These are phyloP conservation scores for Stegostoma tigrinum DNA, from an alignment of 2,113 vertebrate species.

Conservation along the genomic window DNA sequence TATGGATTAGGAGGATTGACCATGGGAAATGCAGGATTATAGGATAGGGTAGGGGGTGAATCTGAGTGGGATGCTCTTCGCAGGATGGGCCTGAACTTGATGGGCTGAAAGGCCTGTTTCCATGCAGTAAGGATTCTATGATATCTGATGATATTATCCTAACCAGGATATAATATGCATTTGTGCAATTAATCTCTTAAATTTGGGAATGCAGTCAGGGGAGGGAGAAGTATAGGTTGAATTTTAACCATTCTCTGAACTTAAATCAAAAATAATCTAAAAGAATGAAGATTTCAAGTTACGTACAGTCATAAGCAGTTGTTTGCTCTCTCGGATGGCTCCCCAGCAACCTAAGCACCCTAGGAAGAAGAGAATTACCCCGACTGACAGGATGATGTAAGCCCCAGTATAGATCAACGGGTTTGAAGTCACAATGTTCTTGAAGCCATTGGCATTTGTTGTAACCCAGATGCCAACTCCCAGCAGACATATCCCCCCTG, in stretches of 20 bases:
- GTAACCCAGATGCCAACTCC: constrained; percentile 81
- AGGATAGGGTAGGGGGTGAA: no score
- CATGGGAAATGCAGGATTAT: no score
- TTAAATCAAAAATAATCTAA: neutral
- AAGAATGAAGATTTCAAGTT: neutral
- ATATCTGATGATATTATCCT: neutral
- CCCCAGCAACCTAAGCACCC: constrained; percentile 92
- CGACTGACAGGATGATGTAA: constrained; percentile 81
- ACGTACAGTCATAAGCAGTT: constrained; percentile 86
- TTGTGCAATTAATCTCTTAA: no score
- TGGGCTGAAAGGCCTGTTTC: no score
- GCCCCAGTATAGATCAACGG: constrained; percentile 79
- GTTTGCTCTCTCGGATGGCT: constrained; percentile 83
- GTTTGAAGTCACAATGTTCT: constrained; percentile 81
- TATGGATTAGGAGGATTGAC: no score
- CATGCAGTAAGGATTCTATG: no score
- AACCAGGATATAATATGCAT: neutral
- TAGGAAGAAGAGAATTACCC: constrained; percentile 79
- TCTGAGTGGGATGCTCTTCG: no score
- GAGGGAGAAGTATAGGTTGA: neutral
- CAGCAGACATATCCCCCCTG: constrained; percentile 78
- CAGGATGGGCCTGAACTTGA: no score
- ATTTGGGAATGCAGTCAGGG: no score
- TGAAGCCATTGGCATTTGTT: constrained; percentile 81
- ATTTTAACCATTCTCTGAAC: neutral